These are phyloP conservation scores for Xenentodon cancila DNA, from an alignment of 2,797 vertebrate species.

Conservation along the genomic window DNA sequence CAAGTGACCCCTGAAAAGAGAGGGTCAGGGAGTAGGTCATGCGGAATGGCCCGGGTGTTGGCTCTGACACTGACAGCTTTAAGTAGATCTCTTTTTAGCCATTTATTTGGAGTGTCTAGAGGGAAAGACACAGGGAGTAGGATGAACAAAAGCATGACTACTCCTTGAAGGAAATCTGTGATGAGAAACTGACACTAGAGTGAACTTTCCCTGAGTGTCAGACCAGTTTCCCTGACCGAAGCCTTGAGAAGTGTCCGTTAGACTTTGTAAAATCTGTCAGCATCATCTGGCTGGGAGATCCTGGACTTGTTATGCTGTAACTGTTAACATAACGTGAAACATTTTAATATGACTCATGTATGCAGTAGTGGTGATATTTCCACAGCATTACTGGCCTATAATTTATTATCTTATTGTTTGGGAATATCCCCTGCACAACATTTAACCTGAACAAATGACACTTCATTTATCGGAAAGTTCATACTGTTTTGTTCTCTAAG, in stretches of 20 bases:
- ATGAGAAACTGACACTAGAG: slow-evolving; percentile 23
- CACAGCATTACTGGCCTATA: too few relatives aligned
- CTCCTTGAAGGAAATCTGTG: slow-evolving; percentile 54
- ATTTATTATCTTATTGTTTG: too few relatives aligned
- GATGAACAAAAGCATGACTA: slow-evolving; percentile 70
- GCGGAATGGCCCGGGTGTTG: slow-evolving; percentile 84
- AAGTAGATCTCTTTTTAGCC: slow-evolving; percentile 85
- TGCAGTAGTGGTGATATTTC: too few relatives aligned
- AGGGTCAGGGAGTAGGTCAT: slow-evolving; percentile 85
- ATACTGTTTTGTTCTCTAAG: too few relatives aligned
- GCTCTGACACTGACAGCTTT: slow-evolving; percentile 86
- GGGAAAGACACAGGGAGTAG: slow-evolving; percentile 51
- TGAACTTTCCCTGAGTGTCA: slow-evolving; percentile 37
- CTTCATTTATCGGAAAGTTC: too few relatives aligned
- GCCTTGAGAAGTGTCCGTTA: neutral
- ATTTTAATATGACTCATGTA: neutral
- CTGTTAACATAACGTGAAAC: neutral
- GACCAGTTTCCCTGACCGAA: slow-evolving; percentile 16
- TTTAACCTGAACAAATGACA: too few relatives aligned
- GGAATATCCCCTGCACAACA: too few relatives aligned
- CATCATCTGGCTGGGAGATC: neutral
- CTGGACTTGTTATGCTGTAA: neutral
- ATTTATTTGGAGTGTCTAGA: slow-evolving; percentile 80
- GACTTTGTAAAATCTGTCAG: neutral
- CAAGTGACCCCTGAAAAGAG: slow-evolving; percentile 81